Base-by-base conservation (phyloP, 2,113 vertebrate genomes). In the Columbina picui region DNA sequence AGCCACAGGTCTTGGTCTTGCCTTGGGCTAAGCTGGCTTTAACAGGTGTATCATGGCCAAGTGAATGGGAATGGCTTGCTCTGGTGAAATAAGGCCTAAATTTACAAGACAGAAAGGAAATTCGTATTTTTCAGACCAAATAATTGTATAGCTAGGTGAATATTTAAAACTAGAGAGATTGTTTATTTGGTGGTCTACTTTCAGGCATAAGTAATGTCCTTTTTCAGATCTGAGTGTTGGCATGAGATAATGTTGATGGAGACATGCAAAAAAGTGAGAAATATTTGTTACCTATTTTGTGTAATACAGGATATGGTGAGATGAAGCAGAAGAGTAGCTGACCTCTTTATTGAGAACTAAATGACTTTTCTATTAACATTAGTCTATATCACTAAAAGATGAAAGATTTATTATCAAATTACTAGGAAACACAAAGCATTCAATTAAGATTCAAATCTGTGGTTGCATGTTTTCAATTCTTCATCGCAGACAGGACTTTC, bases 331-430 rank as follows among this genome's bases (percentile, higher is more conserved):
- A 87, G 67, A 87, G 71, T 61, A 76, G 25, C 39, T 94, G 64
- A 90, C 73, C 59, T 94, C 41, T 75, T 79, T 94, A 90, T 74
- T 91, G 79, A 95, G 96, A 98, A 90, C 22, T 32, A 93, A 95
- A 83, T 91, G 2, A 91, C 73, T 96, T 93, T 96, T 95, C 67
- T 92, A 87, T 94, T 95, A 96, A 18, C 52, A 75, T 97, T 65
- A 93, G 41, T 57, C 57, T 89, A 92, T 92, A 91, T 36, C 45
- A 70, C 59, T 94, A 92, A 96, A 96, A 96, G 59, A 86, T 49
- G 60, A 74, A 65, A 91, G 85, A 96, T 95, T 97, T 97, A 96
- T 95, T 85, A 96, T 85, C 73, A 11, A 96, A 94, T 95, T 94
- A 77, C 67, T 89, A 94, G 87, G 79, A 96, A 96, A 94, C 84